Conservation (phyloP, 2,797 vertebrate species). For the Triplophysa yarkandensis region DNA sequence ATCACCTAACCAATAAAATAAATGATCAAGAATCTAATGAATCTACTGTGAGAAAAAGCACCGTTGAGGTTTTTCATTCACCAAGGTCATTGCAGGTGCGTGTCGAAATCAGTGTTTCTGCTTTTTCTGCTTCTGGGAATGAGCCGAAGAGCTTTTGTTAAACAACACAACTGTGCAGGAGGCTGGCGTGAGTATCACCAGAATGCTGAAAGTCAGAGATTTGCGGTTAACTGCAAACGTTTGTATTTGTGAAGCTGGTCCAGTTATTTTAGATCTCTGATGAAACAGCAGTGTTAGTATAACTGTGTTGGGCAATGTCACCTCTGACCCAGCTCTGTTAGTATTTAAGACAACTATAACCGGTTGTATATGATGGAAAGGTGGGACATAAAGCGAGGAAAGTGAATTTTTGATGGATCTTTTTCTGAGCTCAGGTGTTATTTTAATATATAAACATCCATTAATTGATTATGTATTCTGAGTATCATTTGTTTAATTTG, state of each 20-base stretch:
- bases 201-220: conserved; percentile 41
- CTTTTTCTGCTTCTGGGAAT: conserved; percentile 19
- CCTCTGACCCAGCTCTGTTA: neutral
- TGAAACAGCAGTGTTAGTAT: conserved; percentile 13
- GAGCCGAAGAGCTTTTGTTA: conserved; percentile 20
- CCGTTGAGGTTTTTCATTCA: conserved; percentile 1
- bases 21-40: neutral
- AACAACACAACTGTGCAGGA: conserved; percentile 27
- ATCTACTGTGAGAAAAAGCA: neutral
- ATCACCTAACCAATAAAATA: neutral
- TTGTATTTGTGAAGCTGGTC: conserved; percentile 11
- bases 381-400: neutral
- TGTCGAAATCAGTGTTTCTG: neutral
- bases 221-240: conserved; percentile 31
- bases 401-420: neutral
- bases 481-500: neutral
- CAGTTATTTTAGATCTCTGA: neutral
- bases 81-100: conserved; percentile 15
- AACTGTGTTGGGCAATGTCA: neutral
- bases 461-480: neutral
- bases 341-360: neutral
- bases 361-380: conserved; percentile 1
- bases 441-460: neutral
- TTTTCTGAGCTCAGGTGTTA: neutral
- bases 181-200: conserved; percentile 21